Conservation (phyloP, 1,140 invertebrate genomes). For the Magallana ariakensis region DNA sequence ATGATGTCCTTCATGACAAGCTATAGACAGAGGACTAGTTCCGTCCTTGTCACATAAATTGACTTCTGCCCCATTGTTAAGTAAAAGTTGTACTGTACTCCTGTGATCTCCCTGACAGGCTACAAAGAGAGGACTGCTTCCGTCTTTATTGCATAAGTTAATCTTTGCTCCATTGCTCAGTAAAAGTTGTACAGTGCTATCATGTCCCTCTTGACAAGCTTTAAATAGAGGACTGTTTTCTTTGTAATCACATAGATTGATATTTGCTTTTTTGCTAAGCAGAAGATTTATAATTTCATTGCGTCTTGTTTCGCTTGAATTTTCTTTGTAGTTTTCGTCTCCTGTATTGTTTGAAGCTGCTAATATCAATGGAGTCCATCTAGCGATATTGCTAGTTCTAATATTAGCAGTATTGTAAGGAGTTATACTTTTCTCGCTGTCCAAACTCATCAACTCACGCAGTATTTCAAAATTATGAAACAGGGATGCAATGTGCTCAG, state of each 20-base stretch:
- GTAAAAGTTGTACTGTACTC: not conserved
- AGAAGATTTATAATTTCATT: too few relatives aligned
- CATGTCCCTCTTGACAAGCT: too few relatives aligned
- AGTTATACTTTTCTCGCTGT: not conserved
- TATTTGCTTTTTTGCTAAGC: too few relatives aligned
- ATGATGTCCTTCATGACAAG: not conserved
- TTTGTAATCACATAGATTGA: too few relatives aligned
- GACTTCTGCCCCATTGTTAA: not conserved
- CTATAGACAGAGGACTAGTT: not conserved
- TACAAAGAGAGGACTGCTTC: too few relatives aligned
- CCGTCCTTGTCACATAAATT: not conserved
- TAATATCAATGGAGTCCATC: not conserved
- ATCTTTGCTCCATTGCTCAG: too few relatives aligned
- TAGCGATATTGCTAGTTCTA: too few relatives aligned
- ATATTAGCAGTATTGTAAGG: not conserved
- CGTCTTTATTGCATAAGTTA: too few relatives aligned
- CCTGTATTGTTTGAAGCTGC: not conserved
- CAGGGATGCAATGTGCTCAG: not conserved
- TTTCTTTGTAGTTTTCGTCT: not conserved
- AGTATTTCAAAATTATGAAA: not conserved
- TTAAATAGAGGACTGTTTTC: too few relatives aligned
- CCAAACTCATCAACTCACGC: not conserved
- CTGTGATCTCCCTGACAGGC: too few relatives aligned
- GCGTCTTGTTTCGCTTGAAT: too few relatives aligned
- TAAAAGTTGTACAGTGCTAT: too few relatives aligned